These are phyloP conservation scores for Drosophila miranda DNA, from an alignment of 1,140 invertebrate species.

Conservation along the genomic window DNA sequence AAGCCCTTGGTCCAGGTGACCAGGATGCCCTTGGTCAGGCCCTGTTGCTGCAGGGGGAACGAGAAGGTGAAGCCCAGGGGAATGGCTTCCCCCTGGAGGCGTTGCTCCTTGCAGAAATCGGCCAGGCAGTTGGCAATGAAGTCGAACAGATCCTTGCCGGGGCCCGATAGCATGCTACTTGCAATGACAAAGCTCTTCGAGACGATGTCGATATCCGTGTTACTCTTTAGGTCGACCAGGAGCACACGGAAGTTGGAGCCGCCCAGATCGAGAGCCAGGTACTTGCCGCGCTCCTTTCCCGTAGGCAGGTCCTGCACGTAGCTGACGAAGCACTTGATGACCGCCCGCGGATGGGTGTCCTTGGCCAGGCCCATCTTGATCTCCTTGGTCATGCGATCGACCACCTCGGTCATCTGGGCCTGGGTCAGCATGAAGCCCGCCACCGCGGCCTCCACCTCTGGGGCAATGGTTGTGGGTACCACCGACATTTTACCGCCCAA, in stretches of 20 bases:
- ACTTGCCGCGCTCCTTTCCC: constrained; percentile 97
- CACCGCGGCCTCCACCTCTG: constrained; percentile 28
- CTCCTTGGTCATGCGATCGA: constrained; percentile 88
- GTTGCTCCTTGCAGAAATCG: constrained; percentile 92
- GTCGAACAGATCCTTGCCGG: constrained; percentile 94
- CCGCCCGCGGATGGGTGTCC: constrained; percentile 89
- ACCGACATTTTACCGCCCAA: not conserved
- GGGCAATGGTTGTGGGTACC: not conserved
- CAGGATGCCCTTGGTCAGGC: constrained; percentile 93
- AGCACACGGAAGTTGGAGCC: constrained; percentile 99
- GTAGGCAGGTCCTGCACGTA: constrained; percentile 98
- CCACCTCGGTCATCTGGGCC: constrained; percentile 89
- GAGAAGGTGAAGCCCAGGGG: constrained; percentile 98
- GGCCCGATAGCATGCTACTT: constrained; percentile 94
- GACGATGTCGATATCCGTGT: constrained; percentile 91
- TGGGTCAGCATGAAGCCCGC: constrained; percentile 81
- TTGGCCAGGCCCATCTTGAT: constrained; percentile 91
- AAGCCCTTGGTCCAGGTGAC: constrained; percentile 92
- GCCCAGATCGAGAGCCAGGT: constrained; percentile 98
- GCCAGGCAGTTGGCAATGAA: constrained; percentile 98
- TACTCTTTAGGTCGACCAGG: constrained; percentile 91
- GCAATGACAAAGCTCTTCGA: constrained; percentile 98
- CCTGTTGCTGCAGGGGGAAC: constrained; percentile 95
- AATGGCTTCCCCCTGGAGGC: constrained; percentile 85
- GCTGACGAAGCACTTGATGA: constrained; percentile 90